Evolutionary conservation across 2,888 invertebrate genomes (phyloP).

Genomic region (Mylabris sibirica): DNA sequence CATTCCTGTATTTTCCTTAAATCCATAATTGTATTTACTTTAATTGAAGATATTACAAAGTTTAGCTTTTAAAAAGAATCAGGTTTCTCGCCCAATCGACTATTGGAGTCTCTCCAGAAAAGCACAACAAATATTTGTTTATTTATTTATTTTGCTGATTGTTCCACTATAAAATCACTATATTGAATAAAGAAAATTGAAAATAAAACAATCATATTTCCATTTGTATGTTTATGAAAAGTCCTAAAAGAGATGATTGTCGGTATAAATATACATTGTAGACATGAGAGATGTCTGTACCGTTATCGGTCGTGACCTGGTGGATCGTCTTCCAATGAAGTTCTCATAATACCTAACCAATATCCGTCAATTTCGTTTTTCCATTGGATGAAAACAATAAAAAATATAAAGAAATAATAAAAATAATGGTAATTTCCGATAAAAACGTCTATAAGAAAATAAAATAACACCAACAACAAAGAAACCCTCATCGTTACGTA

Average conservation of each 20-base stretch:
- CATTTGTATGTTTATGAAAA: conserved; percentile 9
- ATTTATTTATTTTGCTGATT: background rate
- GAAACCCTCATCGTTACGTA: conserved; percentile 12
- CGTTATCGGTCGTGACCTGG: conserved; percentile 27
- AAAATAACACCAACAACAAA: background rate
- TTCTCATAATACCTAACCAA: conserved; percentile 16
- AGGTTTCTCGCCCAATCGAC: background rate
- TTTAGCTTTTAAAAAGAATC: background rate
- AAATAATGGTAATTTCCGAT: background rate
- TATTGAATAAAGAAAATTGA: background rate
- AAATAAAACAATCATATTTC: conserved; percentile 3
- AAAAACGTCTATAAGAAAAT: background rate
- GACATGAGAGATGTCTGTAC: conserved; percentile 22
- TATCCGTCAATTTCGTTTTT: background rate
- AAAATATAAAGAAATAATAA: background rate
- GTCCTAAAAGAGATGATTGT: background rate
- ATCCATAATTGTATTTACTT: background rate
- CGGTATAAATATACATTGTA: conserved; percentile 11
- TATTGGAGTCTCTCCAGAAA: background rate
- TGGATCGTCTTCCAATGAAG: conserved; percentile 20
- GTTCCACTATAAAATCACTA: background rate
- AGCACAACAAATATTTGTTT: background rate
- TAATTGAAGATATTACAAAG: background rate
- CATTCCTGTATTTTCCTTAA: background rate
- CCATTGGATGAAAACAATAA: background rate